phyloP scores from a whole-genome alignment of 2,113 vertebrate species.

The Lasiurus borealis region DNA sequence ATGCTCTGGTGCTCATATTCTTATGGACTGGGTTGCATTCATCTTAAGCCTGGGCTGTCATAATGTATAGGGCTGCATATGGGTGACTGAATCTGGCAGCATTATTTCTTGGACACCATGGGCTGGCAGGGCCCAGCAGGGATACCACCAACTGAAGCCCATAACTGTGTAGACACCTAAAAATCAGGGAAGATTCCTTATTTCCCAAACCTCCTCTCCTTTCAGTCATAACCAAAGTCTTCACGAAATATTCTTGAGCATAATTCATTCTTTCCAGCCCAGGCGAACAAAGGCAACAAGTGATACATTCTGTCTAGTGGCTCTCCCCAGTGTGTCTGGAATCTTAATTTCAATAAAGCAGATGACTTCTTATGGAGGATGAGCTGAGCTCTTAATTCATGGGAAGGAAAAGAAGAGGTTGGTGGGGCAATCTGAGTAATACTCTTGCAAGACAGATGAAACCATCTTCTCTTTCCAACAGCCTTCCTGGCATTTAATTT shows the following conservation, averaged over 20 bases:
- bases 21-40: not conserved
- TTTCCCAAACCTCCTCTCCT: not conserved
- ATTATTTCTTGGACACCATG: not conserved
- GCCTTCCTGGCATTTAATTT: slow-evolving; percentile 76
- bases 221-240: not conserved
- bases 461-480: slow-evolving; percentile 76
- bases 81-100: not conserved
- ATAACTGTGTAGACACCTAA: not conserved
- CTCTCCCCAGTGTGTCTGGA: slow-evolving; percentile 16
- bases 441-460: slow-evolving; percentile 77
- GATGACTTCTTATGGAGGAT: slow-evolving; percentile 50
- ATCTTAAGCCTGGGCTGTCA: slow-evolving; percentile 9
- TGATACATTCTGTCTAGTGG: slow-evolving; percentile 30
- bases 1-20: slow-evolving; percentile 6
- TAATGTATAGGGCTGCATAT: not conserved
- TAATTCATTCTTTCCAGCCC: not conserved
- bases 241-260: slow-evolving; percentile 17
- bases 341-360: slow-evolving; percentile 73
- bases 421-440: slow-evolving; percentile 68
- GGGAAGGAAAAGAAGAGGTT: slow-evolving; percentile 65
- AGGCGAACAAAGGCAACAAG: slow-evolving; percentile 59
- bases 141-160: not conserved
- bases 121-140: not conserved
- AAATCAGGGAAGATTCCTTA: not conserved
- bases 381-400: slow-evolving; percentile 52